phyloP scores from a whole-genome alignment of 2,113 vertebrate species.

The Laticauda colubrina region DNA sequence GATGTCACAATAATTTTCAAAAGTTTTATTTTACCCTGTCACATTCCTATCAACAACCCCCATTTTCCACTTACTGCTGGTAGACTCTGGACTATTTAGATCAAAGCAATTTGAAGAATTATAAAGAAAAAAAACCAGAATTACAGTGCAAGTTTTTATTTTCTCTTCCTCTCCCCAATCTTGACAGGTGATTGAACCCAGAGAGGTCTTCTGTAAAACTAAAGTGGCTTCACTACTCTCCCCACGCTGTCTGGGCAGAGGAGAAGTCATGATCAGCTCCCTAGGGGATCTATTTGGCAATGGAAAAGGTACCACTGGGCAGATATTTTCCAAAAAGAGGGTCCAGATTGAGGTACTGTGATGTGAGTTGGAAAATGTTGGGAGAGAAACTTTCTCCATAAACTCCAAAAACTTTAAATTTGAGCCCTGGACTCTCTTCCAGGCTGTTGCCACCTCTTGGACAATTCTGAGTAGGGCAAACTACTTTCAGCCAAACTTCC shows the following conservation, averaged over 20 bases:
- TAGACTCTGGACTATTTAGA: too few relatives aligned
- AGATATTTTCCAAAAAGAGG: neutral
- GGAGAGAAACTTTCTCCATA: neutral
- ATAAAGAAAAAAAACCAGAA: too few relatives aligned
- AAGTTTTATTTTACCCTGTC: too few relatives aligned
- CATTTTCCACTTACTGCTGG: too few relatives aligned
- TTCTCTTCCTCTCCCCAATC: neutral
- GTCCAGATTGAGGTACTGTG: neutral
- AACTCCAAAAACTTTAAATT: accelerated
- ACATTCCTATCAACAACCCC: too few relatives aligned
- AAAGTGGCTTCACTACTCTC: constrained; percentile 79
- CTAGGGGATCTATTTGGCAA: constrained; percentile 84
- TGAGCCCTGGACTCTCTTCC: neutral
- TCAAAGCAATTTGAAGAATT: too few relatives aligned
- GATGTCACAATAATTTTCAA: too few relatives aligned
- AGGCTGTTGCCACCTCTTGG: neutral
- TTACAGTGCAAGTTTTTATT: neutral
- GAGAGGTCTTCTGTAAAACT: constrained; percentile 79
- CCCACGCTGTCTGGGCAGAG: constrained; percentile 84
- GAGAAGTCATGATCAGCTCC: constrained; percentile 89
- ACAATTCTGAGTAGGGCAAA: neutral
- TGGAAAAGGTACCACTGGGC: constrained; percentile 77
- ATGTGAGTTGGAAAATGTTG: neutral
- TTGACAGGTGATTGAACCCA: constrained; percentile 80
- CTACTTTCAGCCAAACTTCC: neutral